Evolutionary conservation across 2,888 invertebrate genomes (phyloP).

Genomic region (Lasius fuliginosus): DNA sequence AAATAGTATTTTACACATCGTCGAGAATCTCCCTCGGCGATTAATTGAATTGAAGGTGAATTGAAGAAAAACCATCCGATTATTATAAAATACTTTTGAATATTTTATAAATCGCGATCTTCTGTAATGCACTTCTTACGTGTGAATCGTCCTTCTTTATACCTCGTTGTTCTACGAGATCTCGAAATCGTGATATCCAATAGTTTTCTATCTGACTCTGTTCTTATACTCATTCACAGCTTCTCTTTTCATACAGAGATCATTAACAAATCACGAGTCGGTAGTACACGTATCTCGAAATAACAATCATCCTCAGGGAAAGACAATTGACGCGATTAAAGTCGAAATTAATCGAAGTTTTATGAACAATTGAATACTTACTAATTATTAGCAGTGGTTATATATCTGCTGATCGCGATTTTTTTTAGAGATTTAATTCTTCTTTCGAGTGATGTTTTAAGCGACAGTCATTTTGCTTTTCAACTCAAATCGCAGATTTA

Average conservation of each 20-base stretch:
- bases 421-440: not conserved
- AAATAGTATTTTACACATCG: constrained; percentile 43
- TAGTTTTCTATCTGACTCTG: constrained; percentile 36
- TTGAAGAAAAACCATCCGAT: constrained; percentile 65
- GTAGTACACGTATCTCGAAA: constrained; percentile 39
- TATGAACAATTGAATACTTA: constrained; percentile 6
- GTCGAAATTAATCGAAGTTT: constrained; percentile 32
- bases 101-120: constrained; percentile 57
- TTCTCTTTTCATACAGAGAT: not conserved
- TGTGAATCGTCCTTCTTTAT: constrained; percentile 18
- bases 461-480: not conserved
- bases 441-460: constrained; percentile 5
- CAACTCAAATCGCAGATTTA: not conserved
- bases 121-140: constrained; percentile 27
- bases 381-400: constrained; percentile 14
- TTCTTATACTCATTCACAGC: constrained; percentile 3
- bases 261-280: constrained; percentile 11
- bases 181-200: constrained; percentile 1
- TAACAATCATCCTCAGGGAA: constrained; percentile 66
- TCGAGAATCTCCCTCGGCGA: constrained; percentile 20
- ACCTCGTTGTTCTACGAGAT: constrained; percentile 7
- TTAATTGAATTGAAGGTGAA: constrained; percentile 25
- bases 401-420: not conserved
- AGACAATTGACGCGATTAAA: constrained; percentile 58
- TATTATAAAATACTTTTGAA: constrained; percentile 55